A percentile compares a stretch with the other conserved stretches of the same genome.
Evolutionary conservation across 1,140 invertebrate genomes (phyloP).

Genomic region (Leptinotarsa texana): DNA sequence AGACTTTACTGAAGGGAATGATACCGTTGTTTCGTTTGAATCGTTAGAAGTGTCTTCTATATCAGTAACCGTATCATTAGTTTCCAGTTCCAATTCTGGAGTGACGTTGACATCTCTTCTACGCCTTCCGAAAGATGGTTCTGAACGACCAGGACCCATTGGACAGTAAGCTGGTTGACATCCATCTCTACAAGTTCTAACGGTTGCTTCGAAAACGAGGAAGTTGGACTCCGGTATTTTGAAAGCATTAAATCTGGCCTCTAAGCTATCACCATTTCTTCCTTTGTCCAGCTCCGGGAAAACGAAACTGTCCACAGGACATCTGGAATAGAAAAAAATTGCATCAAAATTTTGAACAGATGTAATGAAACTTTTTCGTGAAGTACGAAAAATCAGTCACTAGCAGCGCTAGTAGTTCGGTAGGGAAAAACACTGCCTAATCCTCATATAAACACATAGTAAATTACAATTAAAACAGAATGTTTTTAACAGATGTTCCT

Average conservation of each 20-base stretch:
- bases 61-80: slow-evolving; percentile 15
- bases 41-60: slow-evolving; percentile 13
- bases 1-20: slow-evolving; percentile 17
- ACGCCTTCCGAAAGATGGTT: slow-evolving; percentile 77
- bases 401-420: too few species aligned
- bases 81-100: slow-evolving; percentile 27
- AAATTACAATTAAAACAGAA: too few species aligned
- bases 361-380: too few species aligned
- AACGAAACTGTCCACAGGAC: slow-evolving; percentile 88
- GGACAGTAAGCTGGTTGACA: slow-evolving; percentile 86
- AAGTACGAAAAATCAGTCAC: too few species aligned
- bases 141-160: slow-evolving; percentile 61
- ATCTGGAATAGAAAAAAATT: slow-evolving; percentile 61
- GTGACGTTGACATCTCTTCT: slow-evolving; percentile 65
- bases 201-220: slow-evolving; percentile 90
- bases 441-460: too few species aligned
- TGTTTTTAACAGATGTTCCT: too few species aligned
- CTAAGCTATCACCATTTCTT: slow-evolving; percentile 81
- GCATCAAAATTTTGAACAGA: neutral
- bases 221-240: slow-evolving; percentile 95
- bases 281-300: slow-evolving; percentile 88
- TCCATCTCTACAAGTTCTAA: slow-evolving; percentile 83
- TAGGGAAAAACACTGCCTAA: too few species aligned
- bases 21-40: slow-evolving; percentile 32
- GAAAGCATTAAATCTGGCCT: slow-evolving; percentile 91